These are phyloP conservation scores for Holothuria glaberrima DNA, from an alignment of 35 echinoderm and acorn worm species.

Conservation along the genomic window DNA sequence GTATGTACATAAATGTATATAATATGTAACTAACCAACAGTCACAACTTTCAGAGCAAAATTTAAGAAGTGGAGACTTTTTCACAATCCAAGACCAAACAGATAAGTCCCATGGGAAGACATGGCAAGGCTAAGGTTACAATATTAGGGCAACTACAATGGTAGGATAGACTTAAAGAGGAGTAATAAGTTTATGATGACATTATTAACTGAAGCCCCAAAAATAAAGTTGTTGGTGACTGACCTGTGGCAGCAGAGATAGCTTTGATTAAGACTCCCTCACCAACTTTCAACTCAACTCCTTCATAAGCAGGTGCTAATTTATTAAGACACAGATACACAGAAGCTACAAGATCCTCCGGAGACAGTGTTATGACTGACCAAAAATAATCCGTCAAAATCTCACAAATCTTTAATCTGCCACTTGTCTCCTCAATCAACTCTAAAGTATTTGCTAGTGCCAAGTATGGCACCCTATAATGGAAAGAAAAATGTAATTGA, in stretches of 20 bases:
- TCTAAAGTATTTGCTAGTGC: conserved; percentile 89
- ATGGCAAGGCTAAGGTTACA: too few relatives aligned
- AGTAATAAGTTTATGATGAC: too few relatives aligned
- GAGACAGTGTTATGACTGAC: conserved; percentile 86
- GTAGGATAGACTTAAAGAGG: too few relatives aligned
- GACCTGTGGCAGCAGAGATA: conserved; percentile 92
- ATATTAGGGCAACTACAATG: too few relatives aligned
- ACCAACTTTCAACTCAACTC: conserved; percentile 88
- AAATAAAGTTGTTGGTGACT: background rate
- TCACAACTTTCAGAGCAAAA: too few relatives aligned
- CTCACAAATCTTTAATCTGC: conserved; percentile 86
- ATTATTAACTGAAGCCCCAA: background rate
- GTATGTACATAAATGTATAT: too few relatives aligned
- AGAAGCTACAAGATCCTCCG: conserved; percentile 74
- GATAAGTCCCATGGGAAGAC: too few relatives aligned
- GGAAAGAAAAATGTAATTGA: background rate
- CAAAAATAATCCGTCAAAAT: conserved; percentile 83
- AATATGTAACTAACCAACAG: too few relatives aligned
- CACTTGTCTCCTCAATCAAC: conserved; percentile 78
- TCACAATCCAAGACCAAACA: too few relatives aligned
- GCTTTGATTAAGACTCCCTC: conserved; percentile 91
- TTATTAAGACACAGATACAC: conserved; percentile 97
- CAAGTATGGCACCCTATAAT: conserved; percentile 83
- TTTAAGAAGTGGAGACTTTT: too few relatives aligned
- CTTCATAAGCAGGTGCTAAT: conserved; percentile 96